Conservation (phyloP, 2,797 vertebrate species). For the Rhynchotus rufescens region DNA sequence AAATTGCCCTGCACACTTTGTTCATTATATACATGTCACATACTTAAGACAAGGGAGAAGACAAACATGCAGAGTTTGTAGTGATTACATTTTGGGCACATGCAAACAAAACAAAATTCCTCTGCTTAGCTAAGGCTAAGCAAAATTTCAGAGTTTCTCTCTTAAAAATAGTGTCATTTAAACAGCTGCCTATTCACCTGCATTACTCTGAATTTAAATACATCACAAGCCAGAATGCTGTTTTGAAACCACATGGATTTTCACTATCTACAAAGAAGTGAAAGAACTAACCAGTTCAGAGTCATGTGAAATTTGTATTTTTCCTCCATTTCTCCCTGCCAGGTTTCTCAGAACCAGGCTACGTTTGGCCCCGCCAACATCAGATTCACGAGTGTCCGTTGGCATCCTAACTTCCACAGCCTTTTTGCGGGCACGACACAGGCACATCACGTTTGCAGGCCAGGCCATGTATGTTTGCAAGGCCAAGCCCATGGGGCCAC, state of each 20-base stretch:
- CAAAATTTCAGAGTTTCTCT: neutral
- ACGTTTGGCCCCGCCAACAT: neutral
- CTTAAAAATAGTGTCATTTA: neutral
- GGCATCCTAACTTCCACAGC: neutral
- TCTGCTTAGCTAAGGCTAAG: too few relatives aligned
- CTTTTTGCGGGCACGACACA: too few relatives aligned
- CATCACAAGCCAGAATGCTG: neutral
- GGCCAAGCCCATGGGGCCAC: too few relatives aligned
- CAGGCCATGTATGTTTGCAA: neutral
- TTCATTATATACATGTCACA: neutral
- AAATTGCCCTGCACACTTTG: neutral
- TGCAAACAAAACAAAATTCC: too few relatives aligned
- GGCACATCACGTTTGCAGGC: neutral
- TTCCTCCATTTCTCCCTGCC: neutral
- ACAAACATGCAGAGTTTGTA: too few relatives aligned
- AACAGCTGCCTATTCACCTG: neutral
- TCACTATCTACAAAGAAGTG: neutral
- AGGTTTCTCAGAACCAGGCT: neutral
- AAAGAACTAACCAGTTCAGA: neutral
- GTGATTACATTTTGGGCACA: too few relatives aligned
- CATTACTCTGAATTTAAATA: neutral
- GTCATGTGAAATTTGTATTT: neutral
- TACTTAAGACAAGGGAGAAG: neutral
- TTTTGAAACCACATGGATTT: neutral
- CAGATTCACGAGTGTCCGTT: neutral